phyloP scores from a whole-genome alignment of 2,888 invertebrate genomes.

The Gandaritis pyraliata region DNA sequence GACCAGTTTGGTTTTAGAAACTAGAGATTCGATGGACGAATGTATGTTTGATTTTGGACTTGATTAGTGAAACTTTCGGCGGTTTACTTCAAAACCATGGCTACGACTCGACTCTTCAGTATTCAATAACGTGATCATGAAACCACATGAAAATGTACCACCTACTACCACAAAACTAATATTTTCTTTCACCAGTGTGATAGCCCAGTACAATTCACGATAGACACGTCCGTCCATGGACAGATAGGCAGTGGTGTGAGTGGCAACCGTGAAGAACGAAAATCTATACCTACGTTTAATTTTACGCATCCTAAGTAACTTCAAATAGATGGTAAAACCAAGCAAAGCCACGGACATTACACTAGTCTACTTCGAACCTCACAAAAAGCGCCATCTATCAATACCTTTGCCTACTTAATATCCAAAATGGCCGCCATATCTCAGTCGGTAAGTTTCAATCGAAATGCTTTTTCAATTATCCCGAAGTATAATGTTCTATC shows the following conservation, averaged over 20 bases:
- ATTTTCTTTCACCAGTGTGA: too few relatives aligned
- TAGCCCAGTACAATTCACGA: too few relatives aligned
- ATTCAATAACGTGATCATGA: neutral
- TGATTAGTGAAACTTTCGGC: conserved; percentile 29
- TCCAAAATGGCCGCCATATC: conserved; percentile 47
- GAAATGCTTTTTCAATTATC: conserved; percentile 50
- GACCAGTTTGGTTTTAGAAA: conserved; percentile 38
- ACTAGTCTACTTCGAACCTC: neutral
- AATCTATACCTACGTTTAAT: too few relatives aligned
- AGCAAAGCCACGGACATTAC: too few relatives aligned
- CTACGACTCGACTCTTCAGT: too few relatives aligned
- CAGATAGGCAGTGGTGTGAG: too few relatives aligned
- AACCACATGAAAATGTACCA: too few relatives aligned
- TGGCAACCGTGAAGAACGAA: too few relatives aligned
- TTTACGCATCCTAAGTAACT: too few relatives aligned
- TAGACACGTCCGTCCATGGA: too few relatives aligned
- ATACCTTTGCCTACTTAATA: conserved; percentile 15
- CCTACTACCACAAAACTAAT: too few relatives aligned
- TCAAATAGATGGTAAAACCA: too few relatives aligned
- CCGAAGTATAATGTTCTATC: conserved; percentile 45
- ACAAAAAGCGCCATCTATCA: conserved; percentile 31
- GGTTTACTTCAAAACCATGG: conserved; percentile 1
- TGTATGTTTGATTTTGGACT: conserved; percentile 24
- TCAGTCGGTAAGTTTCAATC: conserved; percentile 55
- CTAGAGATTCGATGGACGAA: conserved; percentile 33